Base-by-base conservation (phyloP, 1,140 invertebrate species). In the Spodoptera litura region DNA sequence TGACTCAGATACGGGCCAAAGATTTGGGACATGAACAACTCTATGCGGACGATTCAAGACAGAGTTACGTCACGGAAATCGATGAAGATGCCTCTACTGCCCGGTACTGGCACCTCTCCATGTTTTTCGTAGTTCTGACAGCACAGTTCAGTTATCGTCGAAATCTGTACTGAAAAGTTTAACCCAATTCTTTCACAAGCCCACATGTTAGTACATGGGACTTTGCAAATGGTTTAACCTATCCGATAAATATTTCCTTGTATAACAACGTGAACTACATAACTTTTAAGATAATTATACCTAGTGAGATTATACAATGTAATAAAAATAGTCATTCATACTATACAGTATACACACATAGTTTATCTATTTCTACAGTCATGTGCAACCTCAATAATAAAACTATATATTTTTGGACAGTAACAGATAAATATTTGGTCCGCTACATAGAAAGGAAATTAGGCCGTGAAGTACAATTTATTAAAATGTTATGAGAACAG, bases 391-490 rank as follows among this genome's bases (percentile, higher is more conserved):
- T 72, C 68, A 78, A 72, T 61, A 20, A 58, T 70, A 15, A 59
- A 78, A 68, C 27, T 52, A 62, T 78, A 62, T 78, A 70, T 78
- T 62, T 44, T 66, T 62, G 58, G 27, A 15, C 66, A 70, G 13
- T 35, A 62, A 61, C 35, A 72, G 62, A 72, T 64, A 72, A 72
- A 44, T 15, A 68, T 62, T 78, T 62, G 38, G 38, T 78, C 62
- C 56, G 58, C 59, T 75, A 72, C 59, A 72, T 72, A 78, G n/a
- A 78, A 59, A 38, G 10, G 55, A 58, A 78, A 78, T 62, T 71
- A 64, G 68, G 68, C 55, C 77, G 27, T 62, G 68, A 53, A 72
- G 61, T 62, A 58, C 56, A 25, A 78, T 78, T 78, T 78, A 78
- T 72, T 78, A 51, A 9, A 49, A 44, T 68, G 13, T 15, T 61